Conservation (phyloP, 2,797 vertebrate species). For the Myotis findleyi region DNA sequence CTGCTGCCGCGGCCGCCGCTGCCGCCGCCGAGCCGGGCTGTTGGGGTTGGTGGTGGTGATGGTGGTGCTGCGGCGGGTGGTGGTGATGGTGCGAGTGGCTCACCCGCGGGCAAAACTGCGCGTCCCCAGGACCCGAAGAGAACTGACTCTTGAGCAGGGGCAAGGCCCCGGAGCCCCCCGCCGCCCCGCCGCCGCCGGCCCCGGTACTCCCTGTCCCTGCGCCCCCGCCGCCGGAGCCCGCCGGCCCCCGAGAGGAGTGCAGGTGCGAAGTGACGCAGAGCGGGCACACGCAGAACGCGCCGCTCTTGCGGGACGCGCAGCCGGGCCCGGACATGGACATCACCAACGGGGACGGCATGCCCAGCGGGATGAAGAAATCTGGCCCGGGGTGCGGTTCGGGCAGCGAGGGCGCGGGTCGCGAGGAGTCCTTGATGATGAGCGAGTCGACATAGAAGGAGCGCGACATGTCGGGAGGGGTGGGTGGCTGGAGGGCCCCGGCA, state of each 20-base stretch:
- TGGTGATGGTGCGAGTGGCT: conserved; percentile 88
- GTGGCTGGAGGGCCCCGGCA: conserved; percentile 43
- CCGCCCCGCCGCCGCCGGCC: conserved; percentile 68
- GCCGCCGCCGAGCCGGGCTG: conserved; percentile 84
- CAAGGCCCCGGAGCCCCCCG: conserved; percentile 83
- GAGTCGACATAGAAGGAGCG: conserved; percentile 99
- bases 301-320: conserved; percentile 95
- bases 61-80: conserved; percentile 87
- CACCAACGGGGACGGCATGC: conserved; percentile 94
- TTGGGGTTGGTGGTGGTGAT: conserved; percentile 91
- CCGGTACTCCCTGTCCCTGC: conserved; percentile 25
- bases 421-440: conserved; percentile 97
- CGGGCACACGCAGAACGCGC: conserved; percentile 97
- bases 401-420: conserved; percentile 89
- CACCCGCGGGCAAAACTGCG: conserved; percentile 93
- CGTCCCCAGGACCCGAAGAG: conserved; percentile 89
- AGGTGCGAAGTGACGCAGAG: conserved; percentile 98
- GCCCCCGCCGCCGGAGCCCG: conserved; percentile 76
- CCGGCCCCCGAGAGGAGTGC: conserved; percentile 90
- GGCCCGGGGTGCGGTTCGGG: conserved; percentile 89
- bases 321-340: conserved; percentile 93
- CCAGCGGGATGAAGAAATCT: conserved; percentile 96
- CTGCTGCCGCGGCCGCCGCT: conserved; percentile 78
- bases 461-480: conserved; percentile 90
- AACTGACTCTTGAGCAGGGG: conserved; percentile 95